These are phyloP conservation scores for Tonatia bakeri DNA, from an alignment of 2,113 vertebrate genomes.

Conservation along the genomic window DNA sequence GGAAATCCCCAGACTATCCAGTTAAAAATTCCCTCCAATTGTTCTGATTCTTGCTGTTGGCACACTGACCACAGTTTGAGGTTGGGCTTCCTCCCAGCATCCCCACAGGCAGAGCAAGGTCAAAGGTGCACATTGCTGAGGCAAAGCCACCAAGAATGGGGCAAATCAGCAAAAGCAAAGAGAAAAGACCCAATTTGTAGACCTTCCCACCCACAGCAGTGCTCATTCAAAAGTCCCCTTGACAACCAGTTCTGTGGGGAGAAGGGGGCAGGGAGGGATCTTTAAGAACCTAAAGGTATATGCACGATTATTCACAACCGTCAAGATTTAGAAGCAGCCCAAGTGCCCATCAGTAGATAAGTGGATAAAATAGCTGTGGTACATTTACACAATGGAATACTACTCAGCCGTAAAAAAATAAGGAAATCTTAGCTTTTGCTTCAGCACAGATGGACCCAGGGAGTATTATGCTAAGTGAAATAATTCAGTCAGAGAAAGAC, in stretches of 20 bases:
- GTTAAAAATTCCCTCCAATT: constrained; percentile 40
- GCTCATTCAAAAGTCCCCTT: not conserved
- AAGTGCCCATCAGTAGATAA: not conserved
- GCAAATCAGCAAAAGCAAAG: not conserved
- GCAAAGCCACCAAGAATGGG: not conserved
- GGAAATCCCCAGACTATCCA: constrained; percentile 59
- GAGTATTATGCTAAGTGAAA: not conserved
- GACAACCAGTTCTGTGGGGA: not conserved
- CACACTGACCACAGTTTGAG: not conserved
- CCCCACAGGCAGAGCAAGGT: not conserved
- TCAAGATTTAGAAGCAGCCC: not conserved
- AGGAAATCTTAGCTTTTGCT: not conserved
- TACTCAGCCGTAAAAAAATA: not conserved
- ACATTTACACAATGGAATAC: not conserved
- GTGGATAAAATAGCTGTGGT: not conserved
- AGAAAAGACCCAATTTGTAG: not conserved
- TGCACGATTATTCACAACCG: not conserved
- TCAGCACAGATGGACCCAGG: not conserved
- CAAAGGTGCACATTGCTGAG: not conserved
- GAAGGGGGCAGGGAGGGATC: not conserved
- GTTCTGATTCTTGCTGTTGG: not conserved
- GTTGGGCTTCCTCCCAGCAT: not conserved
- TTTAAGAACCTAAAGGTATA: not conserved
- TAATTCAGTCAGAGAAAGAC: not conserved
- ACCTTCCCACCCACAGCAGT: not conserved